phyloP scores from a whole-genome alignment of 1,140 invertebrate species.

The Drosophila melanica region DNA sequence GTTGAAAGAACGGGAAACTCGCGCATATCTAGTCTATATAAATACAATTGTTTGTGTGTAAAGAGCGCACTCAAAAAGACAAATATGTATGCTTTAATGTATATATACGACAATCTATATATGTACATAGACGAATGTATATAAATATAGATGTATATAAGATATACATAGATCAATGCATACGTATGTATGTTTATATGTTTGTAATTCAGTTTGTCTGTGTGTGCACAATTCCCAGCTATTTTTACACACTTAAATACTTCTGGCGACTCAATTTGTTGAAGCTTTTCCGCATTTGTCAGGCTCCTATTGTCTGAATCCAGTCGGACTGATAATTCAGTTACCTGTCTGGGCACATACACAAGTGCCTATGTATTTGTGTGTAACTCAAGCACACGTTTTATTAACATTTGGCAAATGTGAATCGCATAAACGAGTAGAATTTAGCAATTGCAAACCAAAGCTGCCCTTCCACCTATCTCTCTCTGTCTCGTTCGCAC shows the following conservation, averaged over 20 bases:
- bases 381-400: not conserved
- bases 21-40: not conserved
- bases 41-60: not conserved
- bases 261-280: slow-evolving; percentile 19
- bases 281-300: slow-evolving; percentile 44
- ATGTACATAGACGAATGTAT: slow-evolving; percentile 9
- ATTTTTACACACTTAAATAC: slow-evolving; percentile 41
- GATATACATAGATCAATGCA: slow-evolving; percentile 12
- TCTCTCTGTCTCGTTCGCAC: not conserved
- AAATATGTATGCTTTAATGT: slow-evolving; percentile 1
- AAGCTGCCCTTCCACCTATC: not conserved
- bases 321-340: slow-evolving; percentile 40
- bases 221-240: slow-evolving; percentile 37
- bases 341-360: slow-evolving; percentile 18
- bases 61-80: slow-evolving; percentile 6
- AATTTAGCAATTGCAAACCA: slow-evolving; percentile 40
- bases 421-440: slow-evolving; percentile 57
- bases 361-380: slow-evolving; percentile 4
- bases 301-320: slow-evolving; percentile 42
- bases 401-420: slow-evolving; percentile 59
- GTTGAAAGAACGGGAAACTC: not conserved
- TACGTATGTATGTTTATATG: no score
- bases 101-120: slow-evolving; percentile 5
- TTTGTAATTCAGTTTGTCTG: slow-evolving; percentile 12
- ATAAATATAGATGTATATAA: not conserved